Percentiles rank a stretch among this genome's conserved stretches.
Evolutionary conservation across 2,888 invertebrate species (phyloP).

Genomic region (Lepidonotus clava): DNA sequence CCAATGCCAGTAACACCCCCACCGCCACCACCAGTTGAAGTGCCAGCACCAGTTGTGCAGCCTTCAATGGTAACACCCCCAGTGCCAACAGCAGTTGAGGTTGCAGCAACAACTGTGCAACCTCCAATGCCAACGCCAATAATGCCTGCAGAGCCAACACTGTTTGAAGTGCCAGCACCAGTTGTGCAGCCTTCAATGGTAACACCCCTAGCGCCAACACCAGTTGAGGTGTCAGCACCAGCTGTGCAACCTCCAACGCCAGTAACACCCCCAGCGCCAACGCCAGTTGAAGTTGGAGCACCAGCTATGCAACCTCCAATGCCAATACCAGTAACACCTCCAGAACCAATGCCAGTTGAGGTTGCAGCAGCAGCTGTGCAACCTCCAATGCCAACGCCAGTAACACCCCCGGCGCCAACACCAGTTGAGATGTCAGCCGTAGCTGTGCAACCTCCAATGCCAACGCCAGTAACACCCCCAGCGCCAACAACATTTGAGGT

Average conservation of each 20-base stretch:
- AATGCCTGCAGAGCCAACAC: neutral
- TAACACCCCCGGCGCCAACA: neutral
- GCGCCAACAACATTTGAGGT: neutral
- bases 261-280: neutral
- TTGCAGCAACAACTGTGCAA: neutral
- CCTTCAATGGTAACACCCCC: neutral
- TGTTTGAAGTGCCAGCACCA: too few relatives aligned
- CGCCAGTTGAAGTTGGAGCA: neutral
- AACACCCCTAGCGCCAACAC: too few relatives aligned
- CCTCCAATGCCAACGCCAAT: neutral
- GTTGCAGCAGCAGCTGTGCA: neutral
- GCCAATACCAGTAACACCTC: neutral
- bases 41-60: neutral
- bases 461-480: neutral
- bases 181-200: too few relatives aligned
- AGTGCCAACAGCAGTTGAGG: neutral
- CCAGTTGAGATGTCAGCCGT: neutral
- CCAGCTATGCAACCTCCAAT: neutral
- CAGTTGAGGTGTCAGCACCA: too few relatives aligned
- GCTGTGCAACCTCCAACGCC: neutral
- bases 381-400: neutral
- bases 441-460: neutral
- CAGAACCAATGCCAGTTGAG: neutral
- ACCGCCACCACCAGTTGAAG: neutral
- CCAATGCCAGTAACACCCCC: neutral